Conservation (phyloP, 2,797 vertebrate genomes). For the Hippopotamyrus pictus region DNA sequence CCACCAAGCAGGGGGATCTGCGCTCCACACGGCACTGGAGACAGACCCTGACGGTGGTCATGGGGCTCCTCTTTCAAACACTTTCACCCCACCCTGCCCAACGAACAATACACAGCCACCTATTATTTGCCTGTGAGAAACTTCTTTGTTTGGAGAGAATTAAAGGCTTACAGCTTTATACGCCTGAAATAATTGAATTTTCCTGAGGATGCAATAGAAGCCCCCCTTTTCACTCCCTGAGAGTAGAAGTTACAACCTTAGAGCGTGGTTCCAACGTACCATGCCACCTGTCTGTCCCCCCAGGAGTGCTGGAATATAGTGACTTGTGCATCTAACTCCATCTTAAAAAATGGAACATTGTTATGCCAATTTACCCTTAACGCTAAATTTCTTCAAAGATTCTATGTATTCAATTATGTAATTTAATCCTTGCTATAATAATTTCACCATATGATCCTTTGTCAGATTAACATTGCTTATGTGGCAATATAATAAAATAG, state of each 20-base stretch:
- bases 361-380: background rate
- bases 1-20: background rate
- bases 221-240: background rate
- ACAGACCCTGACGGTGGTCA: background rate
- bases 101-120: background rate
- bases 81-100: background rate
- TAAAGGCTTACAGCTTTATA: slow-evolving; percentile 7
- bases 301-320: background rate
- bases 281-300: background rate
- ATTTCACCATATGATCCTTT: background rate
- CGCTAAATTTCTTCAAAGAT: background rate
- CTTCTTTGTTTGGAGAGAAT: background rate
- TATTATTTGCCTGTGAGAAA: background rate
- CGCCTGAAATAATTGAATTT: background rate
- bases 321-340: background rate
- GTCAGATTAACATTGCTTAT: background rate
- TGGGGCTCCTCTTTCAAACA: background rate
- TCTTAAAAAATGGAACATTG: background rate
- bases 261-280: background rate
- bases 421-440: background rate
- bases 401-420: background rate
- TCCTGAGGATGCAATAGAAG: background rate
- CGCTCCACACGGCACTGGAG: background rate
- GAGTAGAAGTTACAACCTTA: background rate
- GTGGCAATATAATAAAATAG: background rate